phyloP scores from a whole-genome alignment of 2,888 invertebrate species.

The Entomobrya multifasciata region DNA sequence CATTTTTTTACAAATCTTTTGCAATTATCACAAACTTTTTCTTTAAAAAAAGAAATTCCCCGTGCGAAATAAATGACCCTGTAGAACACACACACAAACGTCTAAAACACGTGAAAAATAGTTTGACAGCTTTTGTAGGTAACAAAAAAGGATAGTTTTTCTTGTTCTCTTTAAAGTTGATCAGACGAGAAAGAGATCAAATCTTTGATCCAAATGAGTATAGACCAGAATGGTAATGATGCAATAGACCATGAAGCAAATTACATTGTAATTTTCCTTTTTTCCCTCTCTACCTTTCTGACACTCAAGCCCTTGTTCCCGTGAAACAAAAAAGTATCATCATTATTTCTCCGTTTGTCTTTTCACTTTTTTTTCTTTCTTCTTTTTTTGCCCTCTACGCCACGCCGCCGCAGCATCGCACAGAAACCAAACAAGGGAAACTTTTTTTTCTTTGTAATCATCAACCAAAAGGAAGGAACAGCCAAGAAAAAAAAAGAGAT shows the following conservation, averaged over 20 bases:
- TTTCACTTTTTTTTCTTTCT: slow-evolving; percentile 14
- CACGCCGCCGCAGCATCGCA: neutral
- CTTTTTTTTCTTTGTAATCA: slow-evolving; percentile 19
- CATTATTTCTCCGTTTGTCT: slow-evolving; percentile 39
- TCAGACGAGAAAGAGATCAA: too few relatives aligned
- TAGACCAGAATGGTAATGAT: neutral
- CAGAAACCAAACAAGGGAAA: slow-evolving; percentile 5
- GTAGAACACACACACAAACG: too few relatives aligned
- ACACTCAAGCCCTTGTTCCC: neutral
- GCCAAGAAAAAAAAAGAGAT: neutral
- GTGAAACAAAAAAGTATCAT: slow-evolving; percentile 8
- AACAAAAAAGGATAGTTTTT: too few relatives aligned
- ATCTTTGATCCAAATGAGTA: neutral
- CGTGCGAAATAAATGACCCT: too few relatives aligned
- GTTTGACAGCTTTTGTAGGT: too few relatives aligned
- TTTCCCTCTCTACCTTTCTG: neutral
- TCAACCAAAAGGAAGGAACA: slow-evolving; percentile 28
- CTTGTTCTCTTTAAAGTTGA: too few relatives aligned
- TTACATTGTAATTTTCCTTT: slow-evolving; percentile 24
- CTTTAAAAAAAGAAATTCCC: too few relatives aligned
- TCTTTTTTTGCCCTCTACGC: too few relatives aligned
- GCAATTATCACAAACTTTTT: too few relatives aligned
- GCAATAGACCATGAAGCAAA: slow-evolving; percentile 16
- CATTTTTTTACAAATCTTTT: too few relatives aligned
- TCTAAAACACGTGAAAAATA: too few relatives aligned